These are phyloP conservation scores for Aplysina aerophoba DNA, from an alignment of 37 sponge, comb jelly and placozoan genomes.

Conservation along the genomic window DNA sequence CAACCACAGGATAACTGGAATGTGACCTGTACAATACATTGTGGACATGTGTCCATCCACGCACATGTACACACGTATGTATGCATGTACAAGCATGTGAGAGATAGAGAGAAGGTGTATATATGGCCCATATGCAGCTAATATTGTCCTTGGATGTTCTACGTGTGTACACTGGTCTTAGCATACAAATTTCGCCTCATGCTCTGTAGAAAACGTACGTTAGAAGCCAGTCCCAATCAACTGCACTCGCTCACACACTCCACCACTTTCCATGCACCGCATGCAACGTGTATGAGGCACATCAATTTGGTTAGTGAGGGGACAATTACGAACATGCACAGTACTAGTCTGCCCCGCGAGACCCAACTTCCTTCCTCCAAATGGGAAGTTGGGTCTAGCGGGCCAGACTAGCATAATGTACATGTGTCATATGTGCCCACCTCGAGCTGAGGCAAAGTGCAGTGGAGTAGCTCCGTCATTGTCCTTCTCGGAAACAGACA, in stretches of 20 bases:
- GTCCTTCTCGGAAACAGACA: slow-evolving; percentile 67
- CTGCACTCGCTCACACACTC: background rate
- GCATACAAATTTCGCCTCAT: too few species aligned
- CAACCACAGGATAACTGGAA: slow-evolving; percentile 53
- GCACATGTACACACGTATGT: slow-evolving; percentile 5
- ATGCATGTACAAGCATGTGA: background rate
- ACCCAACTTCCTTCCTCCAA: too few species aligned
- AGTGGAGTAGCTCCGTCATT: slow-evolving; percentile 84
- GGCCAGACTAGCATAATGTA: too few species aligned
- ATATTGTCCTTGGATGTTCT: too few species aligned
- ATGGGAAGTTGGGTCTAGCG: too few species aligned
- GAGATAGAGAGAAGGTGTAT: background rate
- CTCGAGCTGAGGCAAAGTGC: slow-evolving; percentile 82
- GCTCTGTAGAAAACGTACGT: too few species aligned
- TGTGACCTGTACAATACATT: slow-evolving; percentile 29
- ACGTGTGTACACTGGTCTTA: too few species aligned
- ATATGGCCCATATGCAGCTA: too few species aligned
- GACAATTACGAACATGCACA: too few species aligned
- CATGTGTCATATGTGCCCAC: slow-evolving; percentile 17
- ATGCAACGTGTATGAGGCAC: too few species aligned
- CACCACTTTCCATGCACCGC: background rate
- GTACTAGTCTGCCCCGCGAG: too few species aligned
- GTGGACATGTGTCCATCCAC: background rate
- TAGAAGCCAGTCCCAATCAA: background rate
- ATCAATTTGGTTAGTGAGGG: too few species aligned